Evolutionary conservation across 1,140 invertebrate species (phyloP), one percentile per base, ranked within the genome.

Genomic region (Hylaeus anthracinus): DNA sequence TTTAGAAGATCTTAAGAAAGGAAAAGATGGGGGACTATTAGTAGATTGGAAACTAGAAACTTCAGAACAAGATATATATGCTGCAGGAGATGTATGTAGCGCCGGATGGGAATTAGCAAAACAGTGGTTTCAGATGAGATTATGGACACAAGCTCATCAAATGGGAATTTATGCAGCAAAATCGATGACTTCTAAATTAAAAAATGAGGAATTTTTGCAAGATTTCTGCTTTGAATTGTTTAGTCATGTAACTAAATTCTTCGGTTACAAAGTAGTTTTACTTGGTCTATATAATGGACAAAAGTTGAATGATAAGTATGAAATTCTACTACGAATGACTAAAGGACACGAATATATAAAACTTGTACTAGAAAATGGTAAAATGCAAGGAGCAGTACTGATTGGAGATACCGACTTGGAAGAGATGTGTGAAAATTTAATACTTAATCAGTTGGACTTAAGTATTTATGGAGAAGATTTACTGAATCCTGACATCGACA

Each of bases 221-320:
- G 98, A 99, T 92, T 98, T 99, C 93, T 98, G 97, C 92, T 99
- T 99, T 94, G 99, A 99, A 94, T 90, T 99, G 26, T 99, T 99
- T 91, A 96, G 98, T 1, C 99, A 99, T 94, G 97, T 98, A 1
- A 99, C 99, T 5, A 96, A 95, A 82, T 97, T 99, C 89, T 99
- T 99, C 94, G 98, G 98, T 3, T 98, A 96, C 87, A 99, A 99
- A 94, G 97, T 99, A 55, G 95, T 99, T 3, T 93, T 99, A 41
- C 94, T 99, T 45, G 98, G 99, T 15, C 95, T 98, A 80, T 99
- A 96, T 90, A 99, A 99, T 95, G 98, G 97, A 0, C 98, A 99
- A 93, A 97, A 96, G 58, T 93, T 99, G 55, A 95, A 95, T 0
- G 95, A 94, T 3, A 94, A 98, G 88, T 98, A 99, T 93, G 97